These are phyloP conservation scores for Macropis europaea DNA, from an alignment of 2,888 invertebrate genomes.

Conservation along the genomic window DNA sequence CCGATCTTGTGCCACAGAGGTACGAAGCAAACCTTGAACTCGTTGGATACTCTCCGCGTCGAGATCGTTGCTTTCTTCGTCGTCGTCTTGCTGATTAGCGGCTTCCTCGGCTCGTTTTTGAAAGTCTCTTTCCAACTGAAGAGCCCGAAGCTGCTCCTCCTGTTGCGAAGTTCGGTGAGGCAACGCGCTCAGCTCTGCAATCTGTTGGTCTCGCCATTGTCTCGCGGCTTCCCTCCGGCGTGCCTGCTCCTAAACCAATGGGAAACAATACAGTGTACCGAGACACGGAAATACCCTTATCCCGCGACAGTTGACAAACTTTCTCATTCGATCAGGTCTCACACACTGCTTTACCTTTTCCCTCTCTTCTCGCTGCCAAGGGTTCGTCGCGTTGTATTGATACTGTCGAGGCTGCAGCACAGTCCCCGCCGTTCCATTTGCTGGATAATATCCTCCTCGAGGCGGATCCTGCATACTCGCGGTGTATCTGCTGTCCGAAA, in stretches of 20 bases:
- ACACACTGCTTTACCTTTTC: constrained; percentile 86
- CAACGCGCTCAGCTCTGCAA: constrained; percentile 87
- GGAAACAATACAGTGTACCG: neutral
- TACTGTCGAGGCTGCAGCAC: constrained; percentile 79
- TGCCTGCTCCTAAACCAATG: constrained; percentile 82
- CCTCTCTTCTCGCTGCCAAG: constrained; percentile 96
- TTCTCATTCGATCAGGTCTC: too few species aligned
- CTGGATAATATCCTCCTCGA: constrained; percentile 86
- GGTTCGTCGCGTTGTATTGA: constrained; percentile 84
- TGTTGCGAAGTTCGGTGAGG: constrained; percentile 88
- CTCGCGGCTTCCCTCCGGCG: constrained; percentile 88
- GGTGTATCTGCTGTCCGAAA: constrained; percentile 81
- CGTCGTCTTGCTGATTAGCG: constrained; percentile 86
- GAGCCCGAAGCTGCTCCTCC: constrained; percentile 92
- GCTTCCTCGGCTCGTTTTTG: constrained; percentile 93
- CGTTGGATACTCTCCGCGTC: constrained; percentile 79
- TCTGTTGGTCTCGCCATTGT: constrained; percentile 92
- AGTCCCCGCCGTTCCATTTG: constrained; percentile 71
- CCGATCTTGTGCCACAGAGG: constrained; percentile 77
- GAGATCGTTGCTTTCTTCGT: constrained; percentile 80
- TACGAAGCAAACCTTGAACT: constrained; percentile 81
- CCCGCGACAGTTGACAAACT: too few species aligned
- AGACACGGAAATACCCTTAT: neutral
- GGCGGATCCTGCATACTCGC: constrained; percentile 88
- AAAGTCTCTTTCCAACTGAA: constrained; percentile 96